Conservation (phyloP, 1,140 invertebrate species). For the Eupristina koningsbergeri region DNA sequence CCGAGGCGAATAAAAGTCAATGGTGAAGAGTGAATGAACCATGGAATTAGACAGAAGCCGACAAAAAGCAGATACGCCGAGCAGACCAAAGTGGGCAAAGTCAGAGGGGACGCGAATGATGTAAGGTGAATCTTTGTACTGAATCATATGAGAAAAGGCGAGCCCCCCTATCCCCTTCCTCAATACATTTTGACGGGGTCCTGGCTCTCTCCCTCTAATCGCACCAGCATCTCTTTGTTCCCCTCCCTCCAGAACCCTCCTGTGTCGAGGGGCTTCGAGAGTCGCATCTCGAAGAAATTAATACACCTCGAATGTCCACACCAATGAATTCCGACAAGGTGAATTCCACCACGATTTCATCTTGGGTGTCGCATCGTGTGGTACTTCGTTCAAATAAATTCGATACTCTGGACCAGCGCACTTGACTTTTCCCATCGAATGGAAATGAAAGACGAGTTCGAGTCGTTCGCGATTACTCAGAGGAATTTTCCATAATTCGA, state of each 20-base stretch:
- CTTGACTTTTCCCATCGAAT: too few species aligned
- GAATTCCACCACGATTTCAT: background rate
- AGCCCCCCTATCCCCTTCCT: too few species aligned
- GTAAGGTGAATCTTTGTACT: constrained; percentile 62
- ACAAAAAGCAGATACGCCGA: background rate
- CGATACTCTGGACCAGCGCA: too few species aligned
- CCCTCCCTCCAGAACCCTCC: too few species aligned
- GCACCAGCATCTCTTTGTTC: too few species aligned
- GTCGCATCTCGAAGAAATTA: background rate
- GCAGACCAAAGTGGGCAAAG: too few species aligned
- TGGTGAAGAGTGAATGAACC: background rate
- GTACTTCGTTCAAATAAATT: background rate
- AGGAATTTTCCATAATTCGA: too few species aligned
- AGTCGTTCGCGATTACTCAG: too few species aligned
- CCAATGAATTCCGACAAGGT: background rate
- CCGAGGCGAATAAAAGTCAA: background rate
- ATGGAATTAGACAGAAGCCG: background rate
- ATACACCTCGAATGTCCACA: background rate
- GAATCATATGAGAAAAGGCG: background rate
- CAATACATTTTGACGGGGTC: background rate
- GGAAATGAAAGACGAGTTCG: too few species aligned
- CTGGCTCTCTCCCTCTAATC: background rate
- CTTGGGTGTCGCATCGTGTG: background rate
- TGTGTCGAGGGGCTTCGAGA: background rate
- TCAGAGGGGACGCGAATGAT: background rate